Evolutionary conservation across 1,140 invertebrate species (phyloP), one percentile per base, ranked within the genome.

Genomic region (Drosophila saltans): DNA sequence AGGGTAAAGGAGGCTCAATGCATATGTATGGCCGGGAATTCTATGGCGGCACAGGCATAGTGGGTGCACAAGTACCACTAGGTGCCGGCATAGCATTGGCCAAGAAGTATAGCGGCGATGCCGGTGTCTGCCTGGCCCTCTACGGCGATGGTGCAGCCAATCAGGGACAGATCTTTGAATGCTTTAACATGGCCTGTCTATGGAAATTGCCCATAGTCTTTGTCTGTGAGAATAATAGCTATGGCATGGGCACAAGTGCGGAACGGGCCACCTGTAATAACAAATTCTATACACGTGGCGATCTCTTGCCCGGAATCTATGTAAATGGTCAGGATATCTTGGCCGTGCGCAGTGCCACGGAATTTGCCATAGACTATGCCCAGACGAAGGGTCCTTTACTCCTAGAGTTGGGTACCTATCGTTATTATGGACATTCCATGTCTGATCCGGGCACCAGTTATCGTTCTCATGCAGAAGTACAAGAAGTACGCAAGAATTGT

Each of bases 111-210:
- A 92, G 94, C 11, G 93, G 93, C n/a, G 94, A 94, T 39, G 95
- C 95, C 1, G 97, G 97, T 43, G 95, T 99, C 0, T 97, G 95
- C 88, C 91, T 99, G 11, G 93, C 97, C 0, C 91, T 99, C 11
- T 99, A 99, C 90, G 98, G 98, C 10, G 98, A 99, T 92, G 98
- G 98, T 16, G 99, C 98, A n/a, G 97, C 98, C 9, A 99, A 99
- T 92, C 98, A 99, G 93, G 94, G 93, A 3, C 96, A 97, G 93
- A 92, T 96, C 6, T 96, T 95, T 77, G 96, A 97, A 91, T 94
- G 94, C 0, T 96, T 95, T 85, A 97, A 97, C 81, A 96, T 96
- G 93, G 94, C 95, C 0, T 96, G 96, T 83, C 93, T 99, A 10
- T 99, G 97, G 97, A 94, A 97, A 79, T 89, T 99, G 64, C 98